Percentiles rank a stretch among this genome's conserved stretches.
phyloP scores from a whole-genome alignment of 2,797 vertebrate species.

The Sciurus carolinensis region DNA sequence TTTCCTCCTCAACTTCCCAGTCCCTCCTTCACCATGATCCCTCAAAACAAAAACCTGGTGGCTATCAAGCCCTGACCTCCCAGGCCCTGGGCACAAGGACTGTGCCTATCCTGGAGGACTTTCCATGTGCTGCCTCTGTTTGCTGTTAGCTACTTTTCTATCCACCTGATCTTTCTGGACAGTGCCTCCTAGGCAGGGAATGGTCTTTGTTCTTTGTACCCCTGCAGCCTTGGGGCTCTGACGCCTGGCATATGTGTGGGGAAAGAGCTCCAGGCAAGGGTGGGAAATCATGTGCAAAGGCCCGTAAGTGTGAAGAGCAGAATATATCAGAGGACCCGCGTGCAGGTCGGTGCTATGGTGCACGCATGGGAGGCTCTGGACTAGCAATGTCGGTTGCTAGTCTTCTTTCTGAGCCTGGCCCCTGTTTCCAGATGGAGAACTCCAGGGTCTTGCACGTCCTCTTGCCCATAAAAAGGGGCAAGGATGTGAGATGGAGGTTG shows the following conservation, averaged over 20 bases:
- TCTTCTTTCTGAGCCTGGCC: not conserved
- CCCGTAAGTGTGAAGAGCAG: no score
- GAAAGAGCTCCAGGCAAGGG: no score
- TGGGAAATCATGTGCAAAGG: no score
- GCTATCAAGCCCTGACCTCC: not conserved
- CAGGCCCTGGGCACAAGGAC: not conserved
- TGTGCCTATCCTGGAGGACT: accelerated
- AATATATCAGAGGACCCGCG: no score
- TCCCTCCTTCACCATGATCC: not conserved
- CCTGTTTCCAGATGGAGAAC: not conserved
- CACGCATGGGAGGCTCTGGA: not conserved
- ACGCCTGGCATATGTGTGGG: no score
- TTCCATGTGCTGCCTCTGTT: not conserved
- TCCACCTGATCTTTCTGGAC: not conserved
- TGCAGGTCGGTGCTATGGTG: no score
- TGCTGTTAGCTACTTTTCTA: not conserved
- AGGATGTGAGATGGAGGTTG: not conserved
- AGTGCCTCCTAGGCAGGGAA: not conserved
- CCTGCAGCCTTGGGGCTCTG: not conserved
- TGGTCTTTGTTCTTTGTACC: not conserved
- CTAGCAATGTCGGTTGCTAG: not conserved
- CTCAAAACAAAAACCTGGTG: not conserved
- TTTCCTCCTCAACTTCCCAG: no score
- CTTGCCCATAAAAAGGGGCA: not conserved
- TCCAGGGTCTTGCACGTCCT: not conserved